These are phyloP conservation scores for Diplodus sargus DNA, from an alignment of 2,797 vertebrate species.

Conservation along the genomic window DNA sequence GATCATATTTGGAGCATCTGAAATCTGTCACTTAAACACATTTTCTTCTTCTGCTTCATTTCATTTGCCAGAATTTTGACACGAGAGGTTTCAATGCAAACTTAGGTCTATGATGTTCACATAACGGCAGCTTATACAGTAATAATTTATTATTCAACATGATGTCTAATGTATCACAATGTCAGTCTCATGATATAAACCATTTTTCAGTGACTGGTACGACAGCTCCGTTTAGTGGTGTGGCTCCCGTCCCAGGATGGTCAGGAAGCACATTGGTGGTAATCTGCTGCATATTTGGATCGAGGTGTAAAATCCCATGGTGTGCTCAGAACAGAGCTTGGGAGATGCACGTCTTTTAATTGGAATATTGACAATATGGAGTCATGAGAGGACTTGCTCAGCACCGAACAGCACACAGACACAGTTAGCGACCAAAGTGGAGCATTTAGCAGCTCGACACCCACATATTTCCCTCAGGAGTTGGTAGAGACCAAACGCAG, in stretches of 20 bases:
- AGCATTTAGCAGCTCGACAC: background rate
- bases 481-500: background rate
- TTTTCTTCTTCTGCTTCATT: slow-evolving; percentile 9
- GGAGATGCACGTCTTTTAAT: slow-evolving; percentile 9
- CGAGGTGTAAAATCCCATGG: background rate
- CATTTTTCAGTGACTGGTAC: background rate
- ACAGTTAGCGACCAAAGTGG: background rate
- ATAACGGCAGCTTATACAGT: slow-evolving; percentile 3
- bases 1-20: slow-evolving; percentile 43
- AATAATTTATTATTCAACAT: slow-evolving; percentile 15
- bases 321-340: slow-evolving; percentile 12
- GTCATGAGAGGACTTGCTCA: background rate
- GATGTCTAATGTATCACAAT: slow-evolving; percentile 14
- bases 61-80: slow-evolving; percentile 28
- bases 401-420: background rate
- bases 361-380: slow-evolving; percentile 12
- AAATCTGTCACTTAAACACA: slow-evolving; percentile 31
- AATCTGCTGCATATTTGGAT: slow-evolving; percentile 22
- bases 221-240: slow-evolving; percentile 10
- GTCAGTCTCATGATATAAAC: slow-evolving; percentile 12
- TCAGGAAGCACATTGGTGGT: slow-evolving; percentile 16
- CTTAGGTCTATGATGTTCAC: background rate
- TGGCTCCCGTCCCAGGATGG: slow-evolving; percentile 19
- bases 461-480: background rate
- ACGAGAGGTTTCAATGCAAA: slow-evolving; percentile 16